A percentile compares a stretch with the other conserved stretches of the same genome.
phyloP scores from a whole-genome alignment of 2,888 invertebrate species.

The Euplagia quadripunctaria region DNA sequence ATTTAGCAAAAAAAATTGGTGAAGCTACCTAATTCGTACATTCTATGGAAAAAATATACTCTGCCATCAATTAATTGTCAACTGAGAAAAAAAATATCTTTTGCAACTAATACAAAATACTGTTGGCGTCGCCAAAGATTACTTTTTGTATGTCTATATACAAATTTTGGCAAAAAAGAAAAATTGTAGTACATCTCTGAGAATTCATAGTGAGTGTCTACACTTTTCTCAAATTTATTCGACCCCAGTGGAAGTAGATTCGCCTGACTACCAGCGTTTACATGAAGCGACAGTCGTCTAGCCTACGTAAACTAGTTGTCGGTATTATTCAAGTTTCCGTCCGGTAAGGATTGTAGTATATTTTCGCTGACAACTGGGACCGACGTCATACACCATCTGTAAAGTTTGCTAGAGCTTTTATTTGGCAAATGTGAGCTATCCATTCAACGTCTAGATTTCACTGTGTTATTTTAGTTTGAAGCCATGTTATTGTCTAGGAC shows the following conservation, averaged over 20 bases:
- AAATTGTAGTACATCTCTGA: background rate
- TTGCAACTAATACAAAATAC: too few species aligned
- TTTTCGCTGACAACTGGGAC: conserved; percentile 14
- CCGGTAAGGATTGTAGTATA: conserved; percentile 13
- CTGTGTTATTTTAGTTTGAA: background rate
- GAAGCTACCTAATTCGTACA: too few species aligned
- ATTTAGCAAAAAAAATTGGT: too few species aligned
- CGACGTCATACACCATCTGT: conserved; percentile 9
- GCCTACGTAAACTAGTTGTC: conserved; percentile 17
- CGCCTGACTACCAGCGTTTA: conserved; percentile 12
- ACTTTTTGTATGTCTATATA: background rate
- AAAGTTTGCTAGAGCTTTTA: background rate
- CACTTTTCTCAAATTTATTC: conserved; percentile 10
- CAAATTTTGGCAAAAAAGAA: background rate
- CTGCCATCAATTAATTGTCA: too few species aligned
- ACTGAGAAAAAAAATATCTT: too few species aligned
- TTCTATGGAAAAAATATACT: too few species aligned
- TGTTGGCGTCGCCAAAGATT: too few species aligned
- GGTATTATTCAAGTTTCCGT: conserved; percentile 17
- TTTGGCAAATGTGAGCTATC: conserved; percentile 2
- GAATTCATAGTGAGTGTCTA: background rate
- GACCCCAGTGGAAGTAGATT: background rate
- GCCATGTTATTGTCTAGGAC: background rate
- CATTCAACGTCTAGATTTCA: background rate
- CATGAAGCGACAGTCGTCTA: conserved; percentile 9